phyloP scores from a whole-genome alignment of 2,113 vertebrate genomes.

The Sylvilagus bachmani region DNA sequence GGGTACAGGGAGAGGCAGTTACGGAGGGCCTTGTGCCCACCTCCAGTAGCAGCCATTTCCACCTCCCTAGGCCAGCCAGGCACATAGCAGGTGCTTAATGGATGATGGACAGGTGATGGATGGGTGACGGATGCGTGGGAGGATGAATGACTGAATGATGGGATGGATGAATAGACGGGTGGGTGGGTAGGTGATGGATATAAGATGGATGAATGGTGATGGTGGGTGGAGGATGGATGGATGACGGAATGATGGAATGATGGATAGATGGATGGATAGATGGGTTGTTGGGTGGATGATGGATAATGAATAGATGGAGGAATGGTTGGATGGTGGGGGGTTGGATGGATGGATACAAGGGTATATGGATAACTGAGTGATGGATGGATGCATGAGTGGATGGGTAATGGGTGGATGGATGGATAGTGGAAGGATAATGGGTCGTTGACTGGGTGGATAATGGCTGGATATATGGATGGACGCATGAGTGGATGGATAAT shows the following conservation, averaged over 20 bases:
- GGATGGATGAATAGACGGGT: rapidly evolving
- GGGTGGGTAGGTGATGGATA: rapidly evolving
- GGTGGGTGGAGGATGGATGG: too few relatives aligned
- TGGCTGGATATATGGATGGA: too few relatives aligned
- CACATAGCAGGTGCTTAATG: neutral
- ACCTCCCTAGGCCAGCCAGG: neutral
- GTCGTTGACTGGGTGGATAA: too few relatives aligned
- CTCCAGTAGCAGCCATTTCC: rapidly evolving
- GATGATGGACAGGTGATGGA: neutral
- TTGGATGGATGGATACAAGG: too few relatives aligned
- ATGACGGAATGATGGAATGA: too few relatives aligned
- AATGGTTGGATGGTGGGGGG: too few relatives aligned
- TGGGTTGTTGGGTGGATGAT: neutral
- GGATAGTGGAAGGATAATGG: too few relatives aligned
- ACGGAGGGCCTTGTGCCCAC: neutral
- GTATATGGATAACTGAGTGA: neutral
- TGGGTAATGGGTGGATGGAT: too few relatives aligned
- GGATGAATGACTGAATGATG: rapidly evolving
- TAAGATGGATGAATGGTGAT: neutral
- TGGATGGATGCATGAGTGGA: too few relatives aligned
- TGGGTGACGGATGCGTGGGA: neutral
- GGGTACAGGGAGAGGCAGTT: neutral
- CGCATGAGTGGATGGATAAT: too few relatives aligned
- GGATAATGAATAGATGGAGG: neutral
- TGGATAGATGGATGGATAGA: too few relatives aligned